A percentile compares a stretch with the other conserved stretches of the same genome.
Conservation (phyloP, 30 jellyfish, hydroid and myxozoan species). For the Rhopilema esculentum region DNA sequence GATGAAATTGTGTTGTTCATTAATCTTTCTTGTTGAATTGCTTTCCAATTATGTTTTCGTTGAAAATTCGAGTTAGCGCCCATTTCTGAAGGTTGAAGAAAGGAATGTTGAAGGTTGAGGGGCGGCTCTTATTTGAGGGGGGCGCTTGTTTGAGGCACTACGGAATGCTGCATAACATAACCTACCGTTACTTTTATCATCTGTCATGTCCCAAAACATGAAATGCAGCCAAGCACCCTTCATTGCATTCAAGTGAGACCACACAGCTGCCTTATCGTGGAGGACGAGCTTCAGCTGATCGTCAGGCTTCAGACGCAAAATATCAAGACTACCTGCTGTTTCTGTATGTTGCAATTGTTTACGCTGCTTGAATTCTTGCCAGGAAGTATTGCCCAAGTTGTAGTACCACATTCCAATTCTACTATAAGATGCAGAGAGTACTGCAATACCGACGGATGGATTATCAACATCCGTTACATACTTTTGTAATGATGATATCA, state of each 20-base stretch:
- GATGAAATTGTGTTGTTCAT: no score
- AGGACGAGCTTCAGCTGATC: constrained; percentile 56
- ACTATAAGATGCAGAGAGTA: constrained; percentile 20
- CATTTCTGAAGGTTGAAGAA: no score
- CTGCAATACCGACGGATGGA: constrained; percentile 61
- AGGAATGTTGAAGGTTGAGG: no score
- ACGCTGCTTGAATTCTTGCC: constrained; percentile 49
- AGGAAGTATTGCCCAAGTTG: constrained; percentile 5
- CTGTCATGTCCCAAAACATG: constrained; percentile 80
- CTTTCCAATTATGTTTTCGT: no score
- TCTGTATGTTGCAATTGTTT: not conserved
- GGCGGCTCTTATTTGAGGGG: no score
- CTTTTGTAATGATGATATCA: constrained; percentile 22
- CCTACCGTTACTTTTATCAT: constrained; percentile 41
- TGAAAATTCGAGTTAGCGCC: no score
- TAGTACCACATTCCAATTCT: constrained; percentile 78
- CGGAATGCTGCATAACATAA: not conserved
- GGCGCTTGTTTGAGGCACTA: not conserved
- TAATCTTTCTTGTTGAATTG: no score
- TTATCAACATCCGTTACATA: constrained; percentile 60
- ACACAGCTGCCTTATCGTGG: constrained; percentile 25
- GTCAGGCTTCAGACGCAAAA: constrained; percentile 49
- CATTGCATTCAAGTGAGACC: constrained; percentile 68
- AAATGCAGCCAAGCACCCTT: constrained; percentile 55
- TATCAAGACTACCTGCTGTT: not conserved